Conservation (phyloP, 2,888 invertebrate species). For the Mimas tiliae region DNA sequence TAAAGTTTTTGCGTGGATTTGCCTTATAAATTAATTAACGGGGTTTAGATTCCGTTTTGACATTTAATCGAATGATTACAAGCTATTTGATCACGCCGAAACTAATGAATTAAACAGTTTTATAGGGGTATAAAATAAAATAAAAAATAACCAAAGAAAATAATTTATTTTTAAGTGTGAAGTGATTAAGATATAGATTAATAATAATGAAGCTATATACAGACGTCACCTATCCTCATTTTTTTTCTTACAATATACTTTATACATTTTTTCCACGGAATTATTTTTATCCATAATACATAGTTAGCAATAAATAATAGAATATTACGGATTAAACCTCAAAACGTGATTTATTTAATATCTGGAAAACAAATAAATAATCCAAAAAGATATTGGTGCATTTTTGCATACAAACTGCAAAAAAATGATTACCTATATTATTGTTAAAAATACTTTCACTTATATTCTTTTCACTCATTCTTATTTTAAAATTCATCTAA, state of each 20-base stretch:
- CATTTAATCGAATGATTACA: background rate
- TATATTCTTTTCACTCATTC: too few relatives aligned
- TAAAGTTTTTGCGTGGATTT: background rate
- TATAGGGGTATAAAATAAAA: background rate
- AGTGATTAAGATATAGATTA: slow-evolving; percentile 1
- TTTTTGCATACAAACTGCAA: too few relatives aligned
- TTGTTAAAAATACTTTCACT: too few relatives aligned
- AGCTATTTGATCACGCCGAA: slow-evolving; percentile 10
- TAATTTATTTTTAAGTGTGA: background rate
- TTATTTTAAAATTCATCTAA: too few relatives aligned
- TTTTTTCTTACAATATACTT: background rate
- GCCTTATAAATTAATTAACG: slow-evolving; percentile 11
- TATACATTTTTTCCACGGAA: background rate
- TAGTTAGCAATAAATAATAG: too few relatives aligned
- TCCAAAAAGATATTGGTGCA: too few relatives aligned
- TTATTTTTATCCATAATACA: background rate
- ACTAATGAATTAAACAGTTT: background rate
- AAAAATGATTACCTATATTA: too few relatives aligned
- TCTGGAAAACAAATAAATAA: too few relatives aligned
- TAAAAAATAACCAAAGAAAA: background rate
- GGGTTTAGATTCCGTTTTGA: slow-evolving; percentile 9
- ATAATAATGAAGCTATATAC: background rate
- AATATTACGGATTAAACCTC: too few relatives aligned
- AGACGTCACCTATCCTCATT: background rate
- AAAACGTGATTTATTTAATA: too few relatives aligned